These are phyloP conservation scores for Ichneumon xanthorius DNA, from an alignment of 2,888 invertebrate species.

Conservation along the genomic window DNA sequence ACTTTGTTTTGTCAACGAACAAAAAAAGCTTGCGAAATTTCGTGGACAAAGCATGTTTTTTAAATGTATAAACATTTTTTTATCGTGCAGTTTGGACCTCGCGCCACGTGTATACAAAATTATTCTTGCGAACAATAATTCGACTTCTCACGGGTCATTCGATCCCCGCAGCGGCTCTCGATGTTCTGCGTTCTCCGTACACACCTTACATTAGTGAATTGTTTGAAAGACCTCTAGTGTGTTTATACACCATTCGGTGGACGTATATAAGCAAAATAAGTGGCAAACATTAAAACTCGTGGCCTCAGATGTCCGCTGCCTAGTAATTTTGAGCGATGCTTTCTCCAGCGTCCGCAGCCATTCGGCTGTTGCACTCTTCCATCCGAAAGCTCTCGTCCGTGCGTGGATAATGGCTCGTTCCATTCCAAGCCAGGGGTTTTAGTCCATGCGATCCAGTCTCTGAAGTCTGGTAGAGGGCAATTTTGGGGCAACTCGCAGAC, in stretches of 20 bases:
- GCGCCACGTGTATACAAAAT: conserved; percentile 17
- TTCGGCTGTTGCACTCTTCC: conserved; percentile 31
- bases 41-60: no score
- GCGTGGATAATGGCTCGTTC: conserved; percentile 52
- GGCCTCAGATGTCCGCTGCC: conserved; percentile 28
- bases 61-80: no score
- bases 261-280: conserved; percentile 56
- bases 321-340: conserved; percentile 57
- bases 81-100: not conserved
- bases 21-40: no score
- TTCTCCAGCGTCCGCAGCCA: conserved; percentile 12
- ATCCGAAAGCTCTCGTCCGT: conserved; percentile 47
- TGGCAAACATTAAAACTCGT: conserved; percentile 51
- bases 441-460: not conserved
- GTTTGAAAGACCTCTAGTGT: not conserved
- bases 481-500: conserved; percentile 32
- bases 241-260: conserved; percentile 17
- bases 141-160: conserved; percentile 47
- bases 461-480: conserved; percentile 3
- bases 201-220: conserved; percentile 18
- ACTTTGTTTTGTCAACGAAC: no score
- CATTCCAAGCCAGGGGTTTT: conserved; percentile 23
- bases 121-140: conserved; percentile 61
- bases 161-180: not conserved
- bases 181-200: not conserved